Evolutionary conservation across 2,797 vertebrate genomes (phyloP).

Genomic region (Dromococcyx pavoninus): DNA sequence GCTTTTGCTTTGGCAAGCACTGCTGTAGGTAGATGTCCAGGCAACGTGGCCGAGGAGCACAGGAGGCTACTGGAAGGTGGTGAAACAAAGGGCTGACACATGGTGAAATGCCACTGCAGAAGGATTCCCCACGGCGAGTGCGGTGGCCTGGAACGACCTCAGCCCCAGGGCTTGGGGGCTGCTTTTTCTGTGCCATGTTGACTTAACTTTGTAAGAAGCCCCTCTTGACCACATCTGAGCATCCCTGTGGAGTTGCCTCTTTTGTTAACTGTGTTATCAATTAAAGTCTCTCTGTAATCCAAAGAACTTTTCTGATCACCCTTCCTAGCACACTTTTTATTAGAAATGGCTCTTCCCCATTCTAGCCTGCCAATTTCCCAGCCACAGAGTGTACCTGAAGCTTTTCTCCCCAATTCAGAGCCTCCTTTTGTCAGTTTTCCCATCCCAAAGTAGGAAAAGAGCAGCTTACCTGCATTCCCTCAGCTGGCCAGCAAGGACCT

Average conservation of each 20-base stretch:
- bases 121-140: neutral
- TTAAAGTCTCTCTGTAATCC: conserved; percentile 9
- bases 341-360: neutral
- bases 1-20: neutral
- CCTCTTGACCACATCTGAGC: conserved; percentile 61
- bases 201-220: conserved; percentile 47
- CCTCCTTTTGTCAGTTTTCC: neutral
- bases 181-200: conserved; percentile 62
- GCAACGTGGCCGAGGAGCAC: neutral
- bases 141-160: conserved; percentile 42
- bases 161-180: neutral
- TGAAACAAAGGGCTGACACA: conserved; percentile 56
- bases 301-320: neutral
- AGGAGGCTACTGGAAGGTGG: neutral
- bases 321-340: neutral
- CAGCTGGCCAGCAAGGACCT: neutral
- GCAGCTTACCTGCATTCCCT: neutral
- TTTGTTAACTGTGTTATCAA: conserved; percentile 55
- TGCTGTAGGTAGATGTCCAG: conserved; percentile 14
- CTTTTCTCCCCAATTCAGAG: neutral
- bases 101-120: neutral
- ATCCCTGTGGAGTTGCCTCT: conserved; percentile 31
- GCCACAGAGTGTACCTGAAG: neutral
- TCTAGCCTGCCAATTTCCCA: neutral
- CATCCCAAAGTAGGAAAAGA: neutral